phyloP scores from a whole-genome alignment of 1,140 invertebrate genomes.

The Aphelenchoides fujianensis region DNA sequence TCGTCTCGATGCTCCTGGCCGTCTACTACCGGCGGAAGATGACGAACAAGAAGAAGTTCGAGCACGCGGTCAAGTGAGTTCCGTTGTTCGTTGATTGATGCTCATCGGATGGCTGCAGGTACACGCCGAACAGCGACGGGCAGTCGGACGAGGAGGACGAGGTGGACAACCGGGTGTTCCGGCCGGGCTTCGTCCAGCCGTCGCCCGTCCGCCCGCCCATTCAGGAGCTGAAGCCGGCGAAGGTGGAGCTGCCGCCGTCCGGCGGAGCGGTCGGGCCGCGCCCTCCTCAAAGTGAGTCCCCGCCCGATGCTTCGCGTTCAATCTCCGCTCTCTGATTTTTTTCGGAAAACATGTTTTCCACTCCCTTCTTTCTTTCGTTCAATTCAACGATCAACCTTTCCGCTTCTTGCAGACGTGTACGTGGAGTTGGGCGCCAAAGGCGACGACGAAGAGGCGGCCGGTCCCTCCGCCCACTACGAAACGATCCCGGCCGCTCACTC shows the following conservation, averaged over 20 bases:
- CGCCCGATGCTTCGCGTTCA: background rate
- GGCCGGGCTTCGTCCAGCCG: background rate
- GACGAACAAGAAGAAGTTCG: constrained; percentile 1
- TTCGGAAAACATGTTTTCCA: too few relatives aligned
- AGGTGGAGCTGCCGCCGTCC: background rate
- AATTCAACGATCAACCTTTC: too few relatives aligned
- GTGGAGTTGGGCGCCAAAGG: background rate
- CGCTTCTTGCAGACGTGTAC: constrained; percentile 3
- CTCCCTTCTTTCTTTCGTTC: too few relatives aligned
- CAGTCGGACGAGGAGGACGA: constrained; percentile 11
- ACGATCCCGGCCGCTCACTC: constrained; percentile 16
- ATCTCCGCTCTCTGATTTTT: background rate
- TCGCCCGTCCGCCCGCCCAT: background rate
- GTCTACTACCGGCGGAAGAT: constrained; percentile 50
- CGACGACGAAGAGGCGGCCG: background rate
- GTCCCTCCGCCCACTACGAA: constrained; percentile 10
- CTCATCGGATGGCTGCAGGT: background rate
- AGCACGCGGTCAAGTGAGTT: constrained; percentile 9
- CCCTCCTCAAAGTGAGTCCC: background rate
- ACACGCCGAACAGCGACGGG: constrained; percentile 1
- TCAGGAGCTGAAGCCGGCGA: background rate
- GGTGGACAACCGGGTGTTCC: constrained; percentile 11
- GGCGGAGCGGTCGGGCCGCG: background rate
- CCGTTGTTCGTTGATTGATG: background rate
- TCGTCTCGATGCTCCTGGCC: constrained; percentile 36